These are phyloP conservation scores for Pocillopora meandrina DNA, from an alignment of 92 coral and sea anemone genomes.

Conservation along the genomic window DNA sequence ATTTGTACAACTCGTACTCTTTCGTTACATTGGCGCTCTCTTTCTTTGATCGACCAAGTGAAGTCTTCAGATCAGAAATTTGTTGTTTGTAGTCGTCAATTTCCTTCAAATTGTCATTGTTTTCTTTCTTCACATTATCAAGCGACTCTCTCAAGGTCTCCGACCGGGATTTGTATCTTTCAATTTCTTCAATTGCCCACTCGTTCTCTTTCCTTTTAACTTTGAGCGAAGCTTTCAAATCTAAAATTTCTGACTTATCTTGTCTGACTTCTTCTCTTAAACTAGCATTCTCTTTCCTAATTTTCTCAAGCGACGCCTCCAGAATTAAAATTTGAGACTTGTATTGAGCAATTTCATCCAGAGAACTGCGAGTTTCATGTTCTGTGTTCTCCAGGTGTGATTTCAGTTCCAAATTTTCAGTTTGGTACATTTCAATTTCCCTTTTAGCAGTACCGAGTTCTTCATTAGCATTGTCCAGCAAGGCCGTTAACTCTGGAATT, in stretches of 20 bases:
- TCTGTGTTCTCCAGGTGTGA: neutral
- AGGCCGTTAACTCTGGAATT: conserved; percentile 39
- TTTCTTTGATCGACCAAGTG: neutral
- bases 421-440: neutral
- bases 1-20: conserved; percentile 15
- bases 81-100: conserved; percentile 16
- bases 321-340: conserved; percentile 31
- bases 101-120: conserved; percentile 40
- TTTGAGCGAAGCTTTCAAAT: conserved; percentile 14
- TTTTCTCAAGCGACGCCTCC: conserved; percentile 33
- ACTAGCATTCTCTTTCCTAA: neutral
- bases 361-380: conserved; percentile 4
- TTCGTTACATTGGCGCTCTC: conserved; percentile 6
- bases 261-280: conserved; percentile 5
- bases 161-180: conserved; percentile 19
- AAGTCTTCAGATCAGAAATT: conserved; percentile 9
- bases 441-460: neutral
- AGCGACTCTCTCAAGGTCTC: conserved; percentile 28
- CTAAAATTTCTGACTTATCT: conserved; percentile 11
- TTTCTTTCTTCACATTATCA: conserved; percentile 42
- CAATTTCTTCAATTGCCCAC: neutral
- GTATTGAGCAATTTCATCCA: conserved; percentile 22
- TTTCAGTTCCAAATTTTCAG: conserved; percentile 10
- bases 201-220: conserved; percentile 13
- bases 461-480: conserved; percentile 8